Evolutionary conservation across 2,888 invertebrate species (phyloP), one percentile per base, ranked within the genome.

Genomic region (Cryptocheilus praepositus): DNA sequence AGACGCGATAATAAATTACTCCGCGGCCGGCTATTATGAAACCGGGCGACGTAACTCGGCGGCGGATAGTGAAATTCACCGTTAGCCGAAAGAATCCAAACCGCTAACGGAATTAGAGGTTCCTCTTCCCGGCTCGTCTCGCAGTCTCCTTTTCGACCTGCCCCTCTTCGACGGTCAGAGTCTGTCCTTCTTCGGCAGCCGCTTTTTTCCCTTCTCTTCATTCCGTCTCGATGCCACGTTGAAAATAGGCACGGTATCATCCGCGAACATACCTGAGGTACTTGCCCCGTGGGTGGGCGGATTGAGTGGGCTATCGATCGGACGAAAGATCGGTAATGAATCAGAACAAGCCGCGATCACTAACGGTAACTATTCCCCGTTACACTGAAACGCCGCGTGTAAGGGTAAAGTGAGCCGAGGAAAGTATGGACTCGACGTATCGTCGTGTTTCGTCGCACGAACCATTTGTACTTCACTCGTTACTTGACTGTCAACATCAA

Each of bases 331-430:
- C 79, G 81, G 81, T 80, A 82, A 77, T 81, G 79, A 81, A 81
- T 81, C 80, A 70, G 79, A 81, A 79, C 79, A 74, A 81, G 75
- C 72, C 79, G 80, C 77, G 81, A 83, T 82, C 81, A 69, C 70
- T 85, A 84, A 85, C 85, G 85, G 85, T 83, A 84, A 82, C 75
- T 76, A 75, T 82, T 73, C 74, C 79, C 84, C 84, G 84, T 84
- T 85, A 84, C 78, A 67, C 70, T 53, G 74, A 58, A 18, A 43
- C 13, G 49, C 49, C 49, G 16, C 4, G 16, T 49, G 16, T 49
- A 58, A 58, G 46, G 46, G 58, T 58, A 46, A 58, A 58, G 46
- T 21, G n/a, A 45, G 21, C 16, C 18, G 36, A 36, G 18, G 28
- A 43, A 28, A 55, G 28, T 7, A 7, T 11, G 4, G 13, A 11